A percentile compares a stretch with the other conserved stretches of the same genome.
Conservation (phyloP, 2,797 vertebrate genomes). For the Pangasius djambal region DNA sequence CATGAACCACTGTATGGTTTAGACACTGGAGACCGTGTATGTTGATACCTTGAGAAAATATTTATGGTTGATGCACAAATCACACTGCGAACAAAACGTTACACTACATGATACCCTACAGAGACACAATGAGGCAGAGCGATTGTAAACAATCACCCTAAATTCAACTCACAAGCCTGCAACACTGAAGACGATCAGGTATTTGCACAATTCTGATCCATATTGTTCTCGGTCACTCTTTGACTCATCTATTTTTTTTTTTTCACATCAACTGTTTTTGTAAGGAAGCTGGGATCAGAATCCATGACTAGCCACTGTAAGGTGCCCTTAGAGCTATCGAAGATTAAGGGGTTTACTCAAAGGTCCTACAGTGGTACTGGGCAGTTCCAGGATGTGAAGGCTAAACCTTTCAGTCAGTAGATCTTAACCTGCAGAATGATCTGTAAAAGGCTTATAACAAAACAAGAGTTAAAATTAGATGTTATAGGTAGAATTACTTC, state of each 20-base stretch:
- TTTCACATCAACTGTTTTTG: neutral
- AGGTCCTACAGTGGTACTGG: neutral
- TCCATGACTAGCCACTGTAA: neutral
- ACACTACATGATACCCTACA: neutral
- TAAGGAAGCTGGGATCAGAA: neutral
- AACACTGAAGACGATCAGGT: neutral
- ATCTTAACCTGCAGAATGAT: neutral
- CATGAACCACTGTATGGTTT: neutral
- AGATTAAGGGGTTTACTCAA: slow-evolving; percentile 2
- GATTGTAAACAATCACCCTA: neutral
- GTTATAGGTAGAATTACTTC: neutral
- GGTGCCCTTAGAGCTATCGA: neutral
- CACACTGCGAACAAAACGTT: neutral
- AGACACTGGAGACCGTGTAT: neutral
- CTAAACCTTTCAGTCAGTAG: neutral
- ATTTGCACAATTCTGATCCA: neutral
- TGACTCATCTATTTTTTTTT: neutral
- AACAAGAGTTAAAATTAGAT: neutral
- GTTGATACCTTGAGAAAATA: neutral
- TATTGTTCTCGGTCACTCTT: neutral
- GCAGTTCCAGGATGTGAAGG: neutral
- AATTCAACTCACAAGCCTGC: slow-evolving; percentile 5
- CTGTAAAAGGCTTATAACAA: neutral
- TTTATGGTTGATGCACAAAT: neutral
- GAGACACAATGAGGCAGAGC: neutral